Evolutionary conservation across 1,140 invertebrate species (phyloP).

Genomic region (Sycobia sp.): DNA sequence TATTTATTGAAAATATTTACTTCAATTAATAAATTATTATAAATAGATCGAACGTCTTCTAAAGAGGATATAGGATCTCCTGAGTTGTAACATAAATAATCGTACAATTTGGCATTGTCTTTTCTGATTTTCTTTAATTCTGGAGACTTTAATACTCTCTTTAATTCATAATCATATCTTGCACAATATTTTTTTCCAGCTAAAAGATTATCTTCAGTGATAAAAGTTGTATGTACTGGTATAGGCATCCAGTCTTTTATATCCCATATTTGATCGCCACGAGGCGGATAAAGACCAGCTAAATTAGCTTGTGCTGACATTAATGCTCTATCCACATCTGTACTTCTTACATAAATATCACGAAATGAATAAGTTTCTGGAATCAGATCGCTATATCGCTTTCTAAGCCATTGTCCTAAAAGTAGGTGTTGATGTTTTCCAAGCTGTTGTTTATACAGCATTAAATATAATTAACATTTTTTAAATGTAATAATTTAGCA

Average conservation of each 20-base stretch:
- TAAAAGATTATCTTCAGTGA: constrained; percentile 70
- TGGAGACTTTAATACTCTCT: constrained; percentile 64
- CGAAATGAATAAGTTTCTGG: constrained; percentile 60
- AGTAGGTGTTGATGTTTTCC: constrained; percentile 80
- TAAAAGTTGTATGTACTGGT: constrained; percentile 80
- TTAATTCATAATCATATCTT: constrained; percentile 65
- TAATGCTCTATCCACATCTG: constrained; percentile 85
- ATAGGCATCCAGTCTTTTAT: constrained; percentile 85
- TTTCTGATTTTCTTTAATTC: constrained; percentile 66
- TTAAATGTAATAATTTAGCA: no score
- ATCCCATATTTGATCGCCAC: constrained; percentile 71
- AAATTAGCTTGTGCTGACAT: constrained; percentile 87
- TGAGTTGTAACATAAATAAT: constrained; percentile 67
- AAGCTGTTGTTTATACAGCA: constrained; percentile 55
- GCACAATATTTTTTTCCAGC: constrained; percentile 71
- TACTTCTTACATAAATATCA: constrained; percentile 77
- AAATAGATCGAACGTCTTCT: constrained; percentile 66
- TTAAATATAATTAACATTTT: no score
- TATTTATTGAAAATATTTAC: constrained; percentile 42
- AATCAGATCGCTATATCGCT: constrained; percentile 70
- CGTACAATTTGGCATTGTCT: constrained; percentile 68
- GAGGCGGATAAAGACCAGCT: constrained; percentile 79
- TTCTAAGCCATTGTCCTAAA: constrained; percentile 77
- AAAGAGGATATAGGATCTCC: constrained; percentile 65
- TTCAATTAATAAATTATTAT: constrained; percentile 74